Evolutionary conservation across 2,797 vertebrate genomes (phyloP), one percentile per base, ranked within the genome.

Genomic region (Serranus cabrilla): DNA sequence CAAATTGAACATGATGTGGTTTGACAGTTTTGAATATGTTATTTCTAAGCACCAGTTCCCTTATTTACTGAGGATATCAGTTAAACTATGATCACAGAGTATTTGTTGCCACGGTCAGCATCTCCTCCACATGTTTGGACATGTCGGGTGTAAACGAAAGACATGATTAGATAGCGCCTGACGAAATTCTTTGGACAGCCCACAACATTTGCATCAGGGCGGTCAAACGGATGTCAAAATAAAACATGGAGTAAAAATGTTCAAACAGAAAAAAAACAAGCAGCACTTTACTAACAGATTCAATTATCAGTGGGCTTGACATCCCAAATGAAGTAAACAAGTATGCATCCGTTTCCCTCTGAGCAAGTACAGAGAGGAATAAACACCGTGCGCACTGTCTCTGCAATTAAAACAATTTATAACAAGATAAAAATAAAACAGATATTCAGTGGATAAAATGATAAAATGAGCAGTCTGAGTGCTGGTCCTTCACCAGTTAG

Each of bases 51-150:
- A 27, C 1, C 3, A 21, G 8, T 69, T 61, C 9, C 10, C 42
- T 55, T 37, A 13, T 60, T 76, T 16, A 58, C 64, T 62, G 59
- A 25, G 20, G 45, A 57, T 62, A 39, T 72, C 50, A 70, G 47
- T 63, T 47, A 3, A 60, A 31, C 43, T 57, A 40, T 62, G 52
- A 31, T 71, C 70, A 51, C 71, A 52, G 58, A 81, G 80, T 61
- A 78, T 80, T 75, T 82, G 79, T 74, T 11, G 10, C 51, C 20
- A 8, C 31, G 63, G 58, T 69, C 50, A 68, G 76, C 77, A 61
- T 67, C 25, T 51, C 65, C 61, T 56, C 74, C 61, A 55, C 69
- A 42, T 60, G 70, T 54, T 1, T 64, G 52, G 52, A 58, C 43
- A 56, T 18, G 37, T 61, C 54, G 51, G 47, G 43, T 67, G 64